phyloP scores from a whole-genome alignment of 2,113 vertebrate genomes.

The Meriones unguiculatus region DNA sequence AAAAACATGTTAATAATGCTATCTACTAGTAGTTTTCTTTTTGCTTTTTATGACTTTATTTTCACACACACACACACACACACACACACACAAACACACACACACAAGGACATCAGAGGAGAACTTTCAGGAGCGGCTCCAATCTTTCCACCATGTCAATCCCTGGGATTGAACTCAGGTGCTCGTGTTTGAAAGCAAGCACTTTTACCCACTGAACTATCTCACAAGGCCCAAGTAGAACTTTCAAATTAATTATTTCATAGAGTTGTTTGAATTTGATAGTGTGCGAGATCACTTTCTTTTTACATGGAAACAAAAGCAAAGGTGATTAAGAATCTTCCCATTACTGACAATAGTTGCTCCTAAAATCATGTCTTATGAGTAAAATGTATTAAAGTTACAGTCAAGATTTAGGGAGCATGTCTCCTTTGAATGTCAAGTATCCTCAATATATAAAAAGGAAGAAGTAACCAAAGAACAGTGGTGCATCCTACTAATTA shows the following conservation, averaged over 20 bases:
- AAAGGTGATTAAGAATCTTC: constrained; percentile 20
- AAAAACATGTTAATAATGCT: neutral
- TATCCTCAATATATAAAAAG: neutral
- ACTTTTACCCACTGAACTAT: neutral
- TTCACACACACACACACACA: neutral
- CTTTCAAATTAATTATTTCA: neutral
- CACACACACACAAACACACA: neutral
- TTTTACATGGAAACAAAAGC: constrained; percentile 19
- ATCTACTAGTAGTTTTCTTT: neutral
- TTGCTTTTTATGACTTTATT: neutral
- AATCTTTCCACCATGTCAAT: neutral
- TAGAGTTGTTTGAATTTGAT: constrained; percentile 32
- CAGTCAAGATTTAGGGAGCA: neutral
- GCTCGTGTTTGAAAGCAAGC: neutral
- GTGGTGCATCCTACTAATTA: neutral
- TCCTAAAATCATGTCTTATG: constrained; percentile 35
- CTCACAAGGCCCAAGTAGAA: neutral
- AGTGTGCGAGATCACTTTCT: neutral
- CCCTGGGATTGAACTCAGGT: neutral
- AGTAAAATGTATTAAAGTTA: constrained; percentile 1
- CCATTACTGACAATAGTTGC: neutral
- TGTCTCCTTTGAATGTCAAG: constrained; percentile 36
- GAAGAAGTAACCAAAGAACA: neutral
- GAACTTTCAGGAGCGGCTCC: neutral
- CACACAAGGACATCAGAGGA: neutral